Evolutionary conservation across 2,113 vertebrate species (phyloP).

Genomic region (Nansenia antarctica): DNA sequence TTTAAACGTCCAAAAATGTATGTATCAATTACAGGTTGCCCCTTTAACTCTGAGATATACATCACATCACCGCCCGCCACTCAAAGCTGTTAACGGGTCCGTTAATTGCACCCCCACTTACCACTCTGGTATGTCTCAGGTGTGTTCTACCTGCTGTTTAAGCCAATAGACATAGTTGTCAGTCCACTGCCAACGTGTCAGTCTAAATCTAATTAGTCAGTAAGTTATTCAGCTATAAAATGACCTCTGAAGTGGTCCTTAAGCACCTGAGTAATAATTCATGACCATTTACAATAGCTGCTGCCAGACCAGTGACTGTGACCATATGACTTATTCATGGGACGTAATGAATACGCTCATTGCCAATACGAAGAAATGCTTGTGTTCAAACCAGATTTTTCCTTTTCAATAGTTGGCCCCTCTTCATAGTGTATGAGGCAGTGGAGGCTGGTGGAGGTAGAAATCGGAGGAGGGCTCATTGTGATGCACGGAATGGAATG

Average conservation of each 20-base stretch:
- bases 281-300: slow-evolving; percentile 50
- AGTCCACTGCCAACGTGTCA: slow-evolving; percentile 2
- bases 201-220: slow-evolving; percentile 15
- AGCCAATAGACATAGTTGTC: not conserved
- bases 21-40: no score
- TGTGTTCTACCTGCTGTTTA: not conserved
- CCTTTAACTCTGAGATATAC: no score
- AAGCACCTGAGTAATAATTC: slow-evolving; percentile 64
- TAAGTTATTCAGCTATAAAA: slow-evolving; percentile 43
- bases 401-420: slow-evolving; percentile 21
- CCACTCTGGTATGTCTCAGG: not conserved
- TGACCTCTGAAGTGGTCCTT: slow-evolving; percentile 49
- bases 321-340: slow-evolving; percentile 52
- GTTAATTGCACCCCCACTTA: no score
- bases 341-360: slow-evolving; percentile 42
- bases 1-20: no score
- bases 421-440: slow-evolving; percentile 33
- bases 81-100: no score
- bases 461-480: no score
- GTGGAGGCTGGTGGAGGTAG: no score
- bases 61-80: no score
- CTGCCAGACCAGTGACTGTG: slow-evolving; percentile 43
- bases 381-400: slow-evolving; percentile 47
- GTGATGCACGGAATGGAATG: no score
- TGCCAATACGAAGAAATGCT: slow-evolving; percentile 18